Percentiles rank a stretch among this genome's conserved stretches.
Conservation (phyloP, 2,797 vertebrate species). For the Triplophysa bombifrons region DNA sequence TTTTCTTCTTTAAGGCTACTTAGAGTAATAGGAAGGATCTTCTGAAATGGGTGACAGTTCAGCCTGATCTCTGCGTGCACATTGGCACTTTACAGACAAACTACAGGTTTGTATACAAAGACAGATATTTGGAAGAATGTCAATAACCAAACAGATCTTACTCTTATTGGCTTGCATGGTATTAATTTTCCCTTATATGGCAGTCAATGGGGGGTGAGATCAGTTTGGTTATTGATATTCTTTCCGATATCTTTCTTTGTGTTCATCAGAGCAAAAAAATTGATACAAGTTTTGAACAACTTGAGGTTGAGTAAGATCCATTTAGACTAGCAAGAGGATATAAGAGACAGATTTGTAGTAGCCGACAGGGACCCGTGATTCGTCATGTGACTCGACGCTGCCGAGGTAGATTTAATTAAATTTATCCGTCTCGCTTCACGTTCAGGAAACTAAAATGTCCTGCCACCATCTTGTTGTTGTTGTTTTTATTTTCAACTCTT, state of each 20-base stretch:
- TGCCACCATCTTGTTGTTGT: constrained; percentile 53
- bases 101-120: too few relatives aligned
- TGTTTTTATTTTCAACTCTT: constrained; percentile 60
- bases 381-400: constrained; percentile 58
- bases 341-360: constrained; percentile 16
- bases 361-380: constrained; percentile 51
- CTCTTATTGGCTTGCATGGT: too few relatives aligned
- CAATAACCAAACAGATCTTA: too few relatives aligned
- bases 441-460: constrained; percentile 57
- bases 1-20: constrained; percentile 31
- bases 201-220: too few relatives aligned
- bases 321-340: not conserved
- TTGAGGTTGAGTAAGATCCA: not conserved
- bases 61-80: constrained; percentile 4
- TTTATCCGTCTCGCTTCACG: constrained; percentile 54
- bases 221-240: too few relatives aligned
- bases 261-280: too few relatives aligned
- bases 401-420: constrained; percentile 62
- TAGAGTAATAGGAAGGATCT: constrained; percentile 1
- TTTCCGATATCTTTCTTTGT: too few relatives aligned
- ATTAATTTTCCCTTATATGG: too few relatives aligned
- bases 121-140: too few relatives aligned
- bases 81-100: too few relatives aligned
- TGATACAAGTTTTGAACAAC: too few relatives aligned
- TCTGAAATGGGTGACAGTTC: not conserved